A percentile compares a stretch with the other conserved stretches of the same genome.
Conservation (phyloP, 2,113 vertebrate genomes). For the Psittacus erithacus region DNA sequence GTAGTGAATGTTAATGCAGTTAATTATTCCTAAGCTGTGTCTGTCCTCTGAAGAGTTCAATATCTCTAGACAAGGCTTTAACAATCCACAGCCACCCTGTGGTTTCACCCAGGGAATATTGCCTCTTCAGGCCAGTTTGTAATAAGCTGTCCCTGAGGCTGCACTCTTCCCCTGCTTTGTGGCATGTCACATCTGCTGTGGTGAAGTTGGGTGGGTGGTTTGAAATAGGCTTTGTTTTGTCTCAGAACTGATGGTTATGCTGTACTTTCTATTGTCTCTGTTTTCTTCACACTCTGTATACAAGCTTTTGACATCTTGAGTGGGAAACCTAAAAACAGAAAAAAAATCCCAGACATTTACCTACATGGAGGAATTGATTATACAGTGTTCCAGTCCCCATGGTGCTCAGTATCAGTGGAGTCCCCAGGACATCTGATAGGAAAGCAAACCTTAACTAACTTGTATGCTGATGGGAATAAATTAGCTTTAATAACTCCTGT, state of each 20-base stretch:
- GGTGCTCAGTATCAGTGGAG: not conserved
- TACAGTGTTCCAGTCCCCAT: not conserved
- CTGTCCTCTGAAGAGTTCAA: slow-evolving; percentile 46
- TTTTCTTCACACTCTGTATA: slow-evolving; percentile 13
- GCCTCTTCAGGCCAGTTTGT: slow-evolving; percentile 74
- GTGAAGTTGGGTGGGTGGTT: slow-evolving; percentile 59
- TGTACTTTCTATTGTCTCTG: slow-evolving; percentile 9
- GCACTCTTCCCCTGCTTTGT: not conserved
- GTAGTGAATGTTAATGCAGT: slow-evolving; percentile 76
- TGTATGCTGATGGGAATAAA: not conserved
- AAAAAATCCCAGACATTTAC: not conserved
- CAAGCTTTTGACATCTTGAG: not conserved
- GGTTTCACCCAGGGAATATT: slow-evolving; percentile 71
- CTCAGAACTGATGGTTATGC: not conserved
- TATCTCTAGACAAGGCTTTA: slow-evolving; percentile 75
- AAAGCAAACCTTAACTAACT: not conserved
- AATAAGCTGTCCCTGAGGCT: slow-evolving; percentile 60
- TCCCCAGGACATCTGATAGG: not conserved
- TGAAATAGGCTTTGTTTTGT: slow-evolving; percentile 68
- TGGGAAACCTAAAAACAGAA: not conserved
- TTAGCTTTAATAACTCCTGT: not conserved
- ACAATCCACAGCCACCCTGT: slow-evolving; percentile 55
- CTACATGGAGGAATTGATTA: not conserved
- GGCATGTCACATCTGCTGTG: slow-evolving; percentile 29
- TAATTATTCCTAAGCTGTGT: slow-evolving; percentile 80